phyloP scores from a whole-genome alignment of 1,140 invertebrate species.

The Rhagoletis pomonella region DNA sequence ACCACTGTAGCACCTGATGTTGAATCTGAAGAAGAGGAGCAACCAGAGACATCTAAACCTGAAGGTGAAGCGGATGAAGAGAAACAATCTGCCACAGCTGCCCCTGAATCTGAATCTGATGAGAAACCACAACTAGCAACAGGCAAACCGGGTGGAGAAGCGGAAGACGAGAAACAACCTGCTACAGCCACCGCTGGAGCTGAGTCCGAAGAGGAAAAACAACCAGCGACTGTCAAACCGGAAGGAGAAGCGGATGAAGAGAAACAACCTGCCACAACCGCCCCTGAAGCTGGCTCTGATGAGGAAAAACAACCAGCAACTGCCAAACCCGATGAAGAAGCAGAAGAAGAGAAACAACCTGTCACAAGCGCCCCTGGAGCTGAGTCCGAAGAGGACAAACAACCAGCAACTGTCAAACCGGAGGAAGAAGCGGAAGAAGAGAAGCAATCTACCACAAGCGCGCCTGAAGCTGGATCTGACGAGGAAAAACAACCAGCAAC shows the following conservation, averaged over 20 bases:
- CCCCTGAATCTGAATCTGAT: neutral
- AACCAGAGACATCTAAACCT: conserved; percentile 12
- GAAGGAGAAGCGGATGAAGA: neutral
- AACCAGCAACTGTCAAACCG: neutral
- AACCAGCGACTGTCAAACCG: neutral
- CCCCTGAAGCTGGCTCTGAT: neutral
- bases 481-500: neutral
- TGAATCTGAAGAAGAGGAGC: conserved; percentile 12
- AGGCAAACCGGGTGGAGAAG: neutral
- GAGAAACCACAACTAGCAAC: neutral
- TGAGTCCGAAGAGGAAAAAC: conserved; percentile 23
- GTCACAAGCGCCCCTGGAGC: neutral
- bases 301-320: conserved; percentile 58
- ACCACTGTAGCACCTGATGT: conserved; percentile 55
- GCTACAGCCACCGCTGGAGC: neutral
- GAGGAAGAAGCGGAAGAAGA: conserved; percentile 27
- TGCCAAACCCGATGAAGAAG: conserved; percentile 50
- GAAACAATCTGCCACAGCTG: conserved; percentile 8
- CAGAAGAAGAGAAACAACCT: conserved; percentile 30
- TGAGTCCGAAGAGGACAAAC: neutral
- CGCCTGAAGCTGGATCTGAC: neutral
- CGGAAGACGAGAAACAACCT: conserved; percentile 41
- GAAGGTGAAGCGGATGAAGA: conserved; percentile 12
- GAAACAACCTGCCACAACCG: conserved; percentile 36
- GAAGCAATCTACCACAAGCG: neutral